Conservation (phyloP, 2,113 vertebrate species). For the Cygnus atratus region DNA sequence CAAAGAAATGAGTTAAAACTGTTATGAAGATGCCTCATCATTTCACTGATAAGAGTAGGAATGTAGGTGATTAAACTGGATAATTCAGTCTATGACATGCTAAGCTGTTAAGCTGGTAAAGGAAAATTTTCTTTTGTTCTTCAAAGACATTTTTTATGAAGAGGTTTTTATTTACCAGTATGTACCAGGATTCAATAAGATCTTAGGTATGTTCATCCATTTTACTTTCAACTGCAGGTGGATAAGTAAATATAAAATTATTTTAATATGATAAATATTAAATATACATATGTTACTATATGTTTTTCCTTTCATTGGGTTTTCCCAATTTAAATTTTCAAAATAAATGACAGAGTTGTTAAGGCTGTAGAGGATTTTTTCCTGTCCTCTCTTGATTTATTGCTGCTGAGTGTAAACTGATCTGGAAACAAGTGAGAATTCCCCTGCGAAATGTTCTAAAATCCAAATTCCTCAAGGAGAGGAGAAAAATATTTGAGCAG, state of each 20-base stretch:
- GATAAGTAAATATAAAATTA: slow-evolving; percentile 16
- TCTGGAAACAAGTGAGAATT: slow-evolving; percentile 65
- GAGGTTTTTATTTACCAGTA: slow-evolving; percentile 29
- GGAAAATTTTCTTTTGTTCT: slow-evolving; percentile 16
- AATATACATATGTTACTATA: neutral
- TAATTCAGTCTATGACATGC: neutral
- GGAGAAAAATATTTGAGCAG: slow-evolving; percentile 37
- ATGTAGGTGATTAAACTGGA: slow-evolving; percentile 25
- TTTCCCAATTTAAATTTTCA: slow-evolving; percentile 46
- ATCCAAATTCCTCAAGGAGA: slow-evolving; percentile 58
- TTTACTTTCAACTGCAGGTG: slow-evolving; percentile 11
- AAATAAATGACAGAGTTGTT: slow-evolving; percentile 62
- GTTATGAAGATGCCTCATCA: slow-evolving; percentile 39
- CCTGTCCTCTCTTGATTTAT: slow-evolving; percentile 61
- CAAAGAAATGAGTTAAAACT: slow-evolving; percentile 43
- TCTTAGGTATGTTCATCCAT: neutral
- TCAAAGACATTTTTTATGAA: slow-evolving; percentile 8
- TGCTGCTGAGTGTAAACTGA: slow-evolving; percentile 60
- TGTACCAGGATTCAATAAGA: neutral
- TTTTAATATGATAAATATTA: neutral
- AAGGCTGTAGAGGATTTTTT: slow-evolving; percentile 40
- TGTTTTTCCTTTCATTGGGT: slow-evolving; percentile 2
- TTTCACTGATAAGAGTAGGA: slow-evolving; percentile 48
- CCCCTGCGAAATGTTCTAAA: slow-evolving; percentile 61
- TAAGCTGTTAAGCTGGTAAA: neutral